phyloP scores from a whole-genome alignment of 2,888 invertebrate species.

The Fragum fragum region DNA sequence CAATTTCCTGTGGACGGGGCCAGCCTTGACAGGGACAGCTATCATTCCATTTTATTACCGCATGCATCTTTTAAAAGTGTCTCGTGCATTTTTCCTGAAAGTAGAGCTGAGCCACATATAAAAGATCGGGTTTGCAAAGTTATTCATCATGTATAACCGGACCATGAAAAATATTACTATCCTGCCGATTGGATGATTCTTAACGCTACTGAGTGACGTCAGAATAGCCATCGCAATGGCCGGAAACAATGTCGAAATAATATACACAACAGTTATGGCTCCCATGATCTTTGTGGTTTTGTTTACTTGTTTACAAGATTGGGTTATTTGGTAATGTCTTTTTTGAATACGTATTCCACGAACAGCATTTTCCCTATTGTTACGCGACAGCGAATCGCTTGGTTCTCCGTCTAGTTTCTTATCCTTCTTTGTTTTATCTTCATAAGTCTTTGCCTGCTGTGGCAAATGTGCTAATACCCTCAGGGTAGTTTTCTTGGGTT shows the following conservation, averaged over 20 bases:
- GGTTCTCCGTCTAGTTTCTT: not conserved
- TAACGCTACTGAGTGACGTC: not conserved
- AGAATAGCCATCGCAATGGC: not conserved
- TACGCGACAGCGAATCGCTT: not conserved
- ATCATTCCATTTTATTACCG: too few species aligned
- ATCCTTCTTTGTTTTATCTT: not conserved
- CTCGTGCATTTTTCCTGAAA: not conserved
- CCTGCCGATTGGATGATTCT: not conserved
- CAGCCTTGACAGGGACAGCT: too few species aligned
- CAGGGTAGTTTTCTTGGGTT: not conserved
- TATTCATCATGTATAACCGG: not conserved
- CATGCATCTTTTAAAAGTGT: too few species aligned
- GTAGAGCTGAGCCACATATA: conserved; percentile 7
- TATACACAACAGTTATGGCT: not conserved
- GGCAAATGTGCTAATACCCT: not conserved
- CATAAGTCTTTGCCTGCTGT: not conserved
- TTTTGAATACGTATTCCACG: not conserved
- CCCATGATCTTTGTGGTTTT: conserved; percentile 10
- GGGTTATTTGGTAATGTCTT: not conserved
- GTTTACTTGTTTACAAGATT: not conserved
- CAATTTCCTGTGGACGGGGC: too few species aligned
- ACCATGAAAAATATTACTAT: not conserved
- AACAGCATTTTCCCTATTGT: not conserved
- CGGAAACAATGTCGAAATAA: not conserved
- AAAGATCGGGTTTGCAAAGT: not conserved